Conservation (phyloP, 2,888 invertebrate genomes). For the Serrognathus titanus region DNA sequence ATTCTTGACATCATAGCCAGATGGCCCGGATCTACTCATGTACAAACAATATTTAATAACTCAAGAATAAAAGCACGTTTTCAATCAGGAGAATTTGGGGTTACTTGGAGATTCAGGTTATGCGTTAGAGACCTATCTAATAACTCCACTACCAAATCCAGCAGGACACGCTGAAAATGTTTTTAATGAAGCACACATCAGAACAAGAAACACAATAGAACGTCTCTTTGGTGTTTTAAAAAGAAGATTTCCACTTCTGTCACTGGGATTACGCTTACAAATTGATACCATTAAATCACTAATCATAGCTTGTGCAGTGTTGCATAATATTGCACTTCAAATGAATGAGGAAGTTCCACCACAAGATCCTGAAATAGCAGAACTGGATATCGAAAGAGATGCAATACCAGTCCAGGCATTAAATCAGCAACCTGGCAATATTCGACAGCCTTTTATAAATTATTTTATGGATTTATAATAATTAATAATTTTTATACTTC, state of each 20-base stretch:
- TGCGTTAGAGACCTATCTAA: constrained; percentile 21
- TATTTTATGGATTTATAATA: too few relatives aligned
- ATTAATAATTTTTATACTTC: too few relatives aligned
- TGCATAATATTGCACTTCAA: constrained; percentile 8
- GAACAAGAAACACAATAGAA: constrained; percentile 26
- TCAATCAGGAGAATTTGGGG: constrained; percentile 19
- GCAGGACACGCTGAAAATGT: constrained; percentile 14
- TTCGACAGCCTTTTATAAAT: too few relatives aligned
- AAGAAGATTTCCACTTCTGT: constrained; percentile 24
- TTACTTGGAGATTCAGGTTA: constrained; percentile 31
- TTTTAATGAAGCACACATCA: constrained; percentile 14
- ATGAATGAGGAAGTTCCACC: constrained; percentile 1
- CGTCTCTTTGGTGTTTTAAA: constrained; percentile 21
- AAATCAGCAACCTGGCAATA: too few relatives aligned
- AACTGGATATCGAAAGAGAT: not conserved
- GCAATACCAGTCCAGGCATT: not conserved
- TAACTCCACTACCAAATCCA: constrained; percentile 18
- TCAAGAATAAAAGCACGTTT: constrained; percentile 24
- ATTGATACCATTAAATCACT: constrained; percentile 14
- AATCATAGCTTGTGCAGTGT: constrained; percentile 8
- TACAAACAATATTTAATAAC: constrained; percentile 35
- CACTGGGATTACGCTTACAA: constrained; percentile 20
- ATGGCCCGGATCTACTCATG: constrained; percentile 34
- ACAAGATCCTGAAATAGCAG: not conserved
- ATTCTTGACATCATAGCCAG: constrained; percentile 20